Base-by-base conservation (phyloP, 2,113 vertebrate species). In the Spheniscus mendiculus region DNA sequence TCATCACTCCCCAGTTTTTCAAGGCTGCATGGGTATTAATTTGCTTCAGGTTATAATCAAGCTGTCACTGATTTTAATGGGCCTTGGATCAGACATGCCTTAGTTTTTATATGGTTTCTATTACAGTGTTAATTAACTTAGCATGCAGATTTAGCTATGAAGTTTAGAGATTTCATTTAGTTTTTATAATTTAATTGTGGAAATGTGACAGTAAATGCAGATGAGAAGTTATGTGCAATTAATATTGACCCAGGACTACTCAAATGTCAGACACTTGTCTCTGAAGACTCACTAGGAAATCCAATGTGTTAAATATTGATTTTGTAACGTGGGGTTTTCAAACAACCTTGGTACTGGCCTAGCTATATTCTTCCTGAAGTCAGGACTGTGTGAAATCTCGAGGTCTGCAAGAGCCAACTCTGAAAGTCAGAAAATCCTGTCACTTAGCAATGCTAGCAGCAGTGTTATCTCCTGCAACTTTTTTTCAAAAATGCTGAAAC, bases 81-180 rank as follows among this genome's bases (percentile, higher is more conserved):
- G n/a, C 36, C 66, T 91, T 77, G 73, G 89, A 77, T 95, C 77
- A 96, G 73, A 61, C 40, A 92, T 56, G 56, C n/a, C 53, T 63
- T 59, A 71, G 76, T 65, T 93, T 95, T 90, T 69, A 22, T 81
- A 66, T 36, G 80, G 80, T 74, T 95, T 92, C 53, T 56, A 34
- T 97, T 96, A 74, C 89, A 76, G 40, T 80, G 77, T 92, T 97
- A 96, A 94, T 96, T 95, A 89, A 82, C 66, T 96, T 95, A 84
- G 83, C 77, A 85, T 89, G 77, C 78, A 90, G 86, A 94, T 96
- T 81, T 89, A 94, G 45, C 30, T 85, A 44, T 52, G 81, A 94
- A 90, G 55, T 69, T 61, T 85, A 53, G 77, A 95, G 52, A 72
- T 94, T 93, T 93, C 23, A 56, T 93, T 95, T 87, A 53, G 34